Percentiles rank a stretch among this genome's conserved stretches.
Conservation (phyloP, 2,113 vertebrate species). For the Cebidichthys violaceus region DNA sequence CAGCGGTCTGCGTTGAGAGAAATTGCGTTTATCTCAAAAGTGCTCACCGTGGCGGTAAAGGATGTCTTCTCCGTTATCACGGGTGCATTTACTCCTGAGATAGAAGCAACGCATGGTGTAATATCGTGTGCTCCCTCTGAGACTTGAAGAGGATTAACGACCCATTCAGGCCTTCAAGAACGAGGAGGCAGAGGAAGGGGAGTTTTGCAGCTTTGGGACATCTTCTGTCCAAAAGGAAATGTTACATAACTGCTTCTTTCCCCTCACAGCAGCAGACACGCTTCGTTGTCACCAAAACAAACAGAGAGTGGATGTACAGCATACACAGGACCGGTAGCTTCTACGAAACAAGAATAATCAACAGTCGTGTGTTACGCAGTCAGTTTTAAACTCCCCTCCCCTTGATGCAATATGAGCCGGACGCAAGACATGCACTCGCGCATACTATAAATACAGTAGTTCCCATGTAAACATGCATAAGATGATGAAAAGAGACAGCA, state of each 20-base stretch:
- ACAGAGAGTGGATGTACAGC: background rate
- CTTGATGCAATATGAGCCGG: background rate
- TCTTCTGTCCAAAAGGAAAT: constrained; percentile 32
- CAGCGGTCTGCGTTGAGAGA: background rate
- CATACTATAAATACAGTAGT: background rate
- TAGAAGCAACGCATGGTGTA: background rate
- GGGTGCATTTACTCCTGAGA: background rate
- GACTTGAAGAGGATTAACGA: background rate
- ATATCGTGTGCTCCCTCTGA: background rate
- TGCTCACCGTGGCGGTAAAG: background rate
- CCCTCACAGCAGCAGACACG: background rate
- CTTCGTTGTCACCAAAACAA: constrained; percentile 1
- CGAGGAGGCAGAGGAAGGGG: background rate
- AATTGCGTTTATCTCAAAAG: background rate
- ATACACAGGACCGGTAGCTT: background rate
- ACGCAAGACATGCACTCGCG: background rate
- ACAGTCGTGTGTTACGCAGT: background rate
- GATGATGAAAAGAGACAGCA: background rate
- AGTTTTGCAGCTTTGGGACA: constrained; percentile 8
- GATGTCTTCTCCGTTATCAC: background rate
- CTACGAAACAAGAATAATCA: background rate
- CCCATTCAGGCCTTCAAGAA: background rate
- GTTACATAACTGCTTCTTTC: constrained; percentile 28
- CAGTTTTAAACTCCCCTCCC: background rate
- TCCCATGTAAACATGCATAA: background rate